phyloP scores from a whole-genome alignment of 1,140 invertebrate species.

The Oedothorax gibbosus region DNA sequence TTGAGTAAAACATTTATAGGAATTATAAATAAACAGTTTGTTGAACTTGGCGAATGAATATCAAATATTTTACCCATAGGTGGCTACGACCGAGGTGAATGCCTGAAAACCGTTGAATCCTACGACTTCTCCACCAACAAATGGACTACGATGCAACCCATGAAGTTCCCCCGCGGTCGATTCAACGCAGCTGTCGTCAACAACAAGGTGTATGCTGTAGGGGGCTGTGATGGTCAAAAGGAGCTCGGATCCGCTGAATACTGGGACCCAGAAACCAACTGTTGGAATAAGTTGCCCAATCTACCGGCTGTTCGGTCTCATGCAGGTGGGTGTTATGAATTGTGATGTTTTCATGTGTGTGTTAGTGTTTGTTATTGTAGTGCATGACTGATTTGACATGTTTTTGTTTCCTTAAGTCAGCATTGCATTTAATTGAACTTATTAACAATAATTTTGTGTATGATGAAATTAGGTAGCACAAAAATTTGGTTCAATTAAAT shows the following conservation, averaged over 20 bases:
- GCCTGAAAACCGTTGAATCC: constrained; percentile 79
- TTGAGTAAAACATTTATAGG: too few species aligned
- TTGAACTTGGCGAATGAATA: too few species aligned
- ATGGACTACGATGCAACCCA: constrained; percentile 77
- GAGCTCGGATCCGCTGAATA: constrained; percentile 80
- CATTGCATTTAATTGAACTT: not conserved
- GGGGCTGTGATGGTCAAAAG: constrained; percentile 81
- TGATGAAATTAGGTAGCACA: too few species aligned
- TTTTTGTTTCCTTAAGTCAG: not conserved
- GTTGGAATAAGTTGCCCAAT: constrained; percentile 76
- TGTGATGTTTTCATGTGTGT: constrained; percentile 3
- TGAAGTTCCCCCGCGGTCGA: constrained; percentile 79
- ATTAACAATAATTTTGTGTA: not conserved
- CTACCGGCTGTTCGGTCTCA: constrained; percentile 78
- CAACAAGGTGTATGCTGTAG: constrained; percentile 79
- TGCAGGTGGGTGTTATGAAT: constrained; percentile 69
- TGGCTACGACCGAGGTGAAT: constrained; percentile 88
- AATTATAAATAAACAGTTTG: too few species aligned
- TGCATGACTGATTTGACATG: not conserved
- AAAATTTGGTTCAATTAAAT: too few species aligned
- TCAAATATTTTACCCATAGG: constrained; percentile 67
- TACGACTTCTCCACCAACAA: constrained; percentile 78
- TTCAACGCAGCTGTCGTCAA: constrained; percentile 79
- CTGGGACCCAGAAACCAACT: constrained; percentile 72
- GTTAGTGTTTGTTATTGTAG: not conserved